Base-by-base conservation (phyloP, 2,888 invertebrate genomes). In the Spilarctia lutea region DNA sequence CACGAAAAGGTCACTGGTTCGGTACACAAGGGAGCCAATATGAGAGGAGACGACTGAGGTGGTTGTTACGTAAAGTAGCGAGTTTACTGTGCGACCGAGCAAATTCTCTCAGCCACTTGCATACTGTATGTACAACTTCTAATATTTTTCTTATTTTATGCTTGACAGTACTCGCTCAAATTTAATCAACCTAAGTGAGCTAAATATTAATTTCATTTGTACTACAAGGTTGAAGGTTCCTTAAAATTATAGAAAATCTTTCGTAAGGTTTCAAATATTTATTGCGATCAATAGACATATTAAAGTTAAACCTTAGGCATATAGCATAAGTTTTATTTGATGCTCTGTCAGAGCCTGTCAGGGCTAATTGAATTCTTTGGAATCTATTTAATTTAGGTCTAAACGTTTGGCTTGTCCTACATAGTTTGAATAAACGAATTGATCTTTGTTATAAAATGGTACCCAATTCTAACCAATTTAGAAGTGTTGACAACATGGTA, bases 1-100 rank as follows among this genome's bases (percentile, higher is more conserved):
- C 76, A 80, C 65, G 81, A 79, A 82, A 84, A 83, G 83, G 80
- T 82, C 83, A 76, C 76, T 84, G 83, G 79, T 78, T 84, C 30
- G 18, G 30, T 30, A 78, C 76, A 83, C 83, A 81, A 81, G 73
- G 67, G 74, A 79, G 74, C 78, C 78, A 79, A 79, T 83, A 81
- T 83, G 73, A 81, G 76, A 76, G 75, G 78, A 65, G 75, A 52
- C 77, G 67, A 75, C 78, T 33, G 75, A 74, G 71, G 72, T 73
- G 69, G 65, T 75, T 76, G 74, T 82, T 83, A 84, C 78, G 78
- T 83, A 81, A 83, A 84, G 75, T 77, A 78, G 52, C 52, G 78
- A 84, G 76, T 84, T 84, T 81, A 84, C 68, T 63, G 56, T 68
- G 71, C 72, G 71, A 72, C 63, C 72, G 56, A 73, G 75, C 48